Percentiles rank a stretch among this genome's conserved stretches.
Evolutionary conservation across 23 tunicate species (phyloP).

Genomic region (Halocynthia roretzi): DNA sequence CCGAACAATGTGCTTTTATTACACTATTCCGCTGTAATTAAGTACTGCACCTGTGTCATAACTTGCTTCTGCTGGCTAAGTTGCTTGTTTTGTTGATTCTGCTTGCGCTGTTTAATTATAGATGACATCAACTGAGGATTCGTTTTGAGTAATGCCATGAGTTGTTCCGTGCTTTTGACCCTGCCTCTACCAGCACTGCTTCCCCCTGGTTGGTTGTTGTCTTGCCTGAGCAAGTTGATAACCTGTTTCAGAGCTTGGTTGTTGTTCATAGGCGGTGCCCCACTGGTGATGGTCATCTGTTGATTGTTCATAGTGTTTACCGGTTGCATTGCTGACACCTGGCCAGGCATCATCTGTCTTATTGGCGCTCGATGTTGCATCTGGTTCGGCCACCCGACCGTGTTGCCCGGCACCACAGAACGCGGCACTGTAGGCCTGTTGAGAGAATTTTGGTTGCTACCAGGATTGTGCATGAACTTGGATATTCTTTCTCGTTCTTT

Average conservation of each 20-base stretch:
- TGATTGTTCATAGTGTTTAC: background rate
- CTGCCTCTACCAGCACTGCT: background rate
- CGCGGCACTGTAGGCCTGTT: slow-evolving; percentile 22
- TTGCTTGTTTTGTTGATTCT: slow-evolving; percentile 25
- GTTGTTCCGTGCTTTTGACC: background rate
- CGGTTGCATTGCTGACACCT: slow-evolving; percentile 3
- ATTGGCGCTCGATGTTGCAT: background rate
- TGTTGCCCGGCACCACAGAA: background rate
- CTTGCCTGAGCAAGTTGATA: background rate
- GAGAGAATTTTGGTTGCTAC: background rate
- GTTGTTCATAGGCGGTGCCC: background rate
- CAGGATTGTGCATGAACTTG: slow-evolving; percentile 11
- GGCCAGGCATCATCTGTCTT: background rate
- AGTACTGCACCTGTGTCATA: slow-evolving; percentile 3
- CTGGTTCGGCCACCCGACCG: slow-evolving; percentile 3
- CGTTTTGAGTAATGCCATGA: slow-evolving; percentile 22
- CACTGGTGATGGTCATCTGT: background rate
- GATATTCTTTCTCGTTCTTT: slow-evolving; percentile 7
- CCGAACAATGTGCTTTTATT: background rate
- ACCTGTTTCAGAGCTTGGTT: slow-evolving; percentile 4
- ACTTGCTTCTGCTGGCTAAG: background rate
- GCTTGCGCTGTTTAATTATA: slow-evolving; percentile 44
- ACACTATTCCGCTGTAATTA: no score
- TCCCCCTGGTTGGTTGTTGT: background rate
- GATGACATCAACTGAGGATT: slow-evolving; percentile 63